phyloP scores from a whole-genome alignment of 2,797 vertebrate species.

The Urosaurus nigricauda region DNA sequence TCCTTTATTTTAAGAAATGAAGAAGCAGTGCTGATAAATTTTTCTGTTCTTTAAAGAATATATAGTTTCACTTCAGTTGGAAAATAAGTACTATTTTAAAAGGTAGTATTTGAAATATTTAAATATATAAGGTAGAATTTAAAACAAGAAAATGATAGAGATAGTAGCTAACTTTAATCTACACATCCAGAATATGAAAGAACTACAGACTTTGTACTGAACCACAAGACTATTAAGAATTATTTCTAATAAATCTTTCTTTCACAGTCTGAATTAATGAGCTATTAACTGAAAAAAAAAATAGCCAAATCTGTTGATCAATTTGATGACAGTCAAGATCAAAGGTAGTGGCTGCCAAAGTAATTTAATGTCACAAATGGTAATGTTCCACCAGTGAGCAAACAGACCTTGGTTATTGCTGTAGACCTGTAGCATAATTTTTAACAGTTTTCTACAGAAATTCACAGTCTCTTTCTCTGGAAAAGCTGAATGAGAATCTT shows the following conservation, averaged over 20 bases:
- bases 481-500: not conserved
- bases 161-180: not conserved
- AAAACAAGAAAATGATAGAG: not conserved
- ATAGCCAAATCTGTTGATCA: not conserved
- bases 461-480: not conserved
- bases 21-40: slow-evolving; percentile 49
- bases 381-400: not conserved
- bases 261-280: not conserved
- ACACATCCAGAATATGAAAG: not conserved
- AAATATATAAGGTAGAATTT: slow-evolving; percentile 1
- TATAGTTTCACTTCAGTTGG: slow-evolving; percentile 14
- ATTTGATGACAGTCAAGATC: not conserved
- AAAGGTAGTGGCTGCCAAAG: not conserved
- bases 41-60: slow-evolving; percentile 58
- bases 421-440: not conserved
- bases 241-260: not conserved
- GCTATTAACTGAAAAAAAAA: not conserved
- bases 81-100: slow-evolving; percentile 14
- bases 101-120: too few species aligned
- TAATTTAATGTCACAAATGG: not conserved
- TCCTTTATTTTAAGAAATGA: slow-evolving; percentile 60
- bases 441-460: not conserved
- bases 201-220: not conserved
- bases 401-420: not conserved
- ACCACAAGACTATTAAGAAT: not conserved